Evolutionary conservation across 2,888 invertebrate species (phyloP).

Genomic region (Lymantria dispar): DNA sequence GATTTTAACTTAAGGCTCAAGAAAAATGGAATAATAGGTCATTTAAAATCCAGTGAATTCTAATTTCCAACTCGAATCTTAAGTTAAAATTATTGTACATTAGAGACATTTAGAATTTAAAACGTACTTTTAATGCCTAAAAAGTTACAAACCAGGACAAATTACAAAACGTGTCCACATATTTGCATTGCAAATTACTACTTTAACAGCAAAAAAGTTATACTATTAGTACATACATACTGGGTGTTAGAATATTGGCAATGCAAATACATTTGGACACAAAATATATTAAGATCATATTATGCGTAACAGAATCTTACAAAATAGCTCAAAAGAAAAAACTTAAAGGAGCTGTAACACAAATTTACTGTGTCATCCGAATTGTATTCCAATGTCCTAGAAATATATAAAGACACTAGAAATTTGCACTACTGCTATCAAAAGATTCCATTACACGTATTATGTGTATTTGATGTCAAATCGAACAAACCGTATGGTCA

Average conservation of each 20-base stretch:
- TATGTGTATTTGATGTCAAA: conserved; percentile 46
- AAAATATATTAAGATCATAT: conserved; percentile 12
- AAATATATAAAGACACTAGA: conserved; percentile 4
- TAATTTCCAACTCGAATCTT: conserved; percentile 21
- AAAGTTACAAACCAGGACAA: not conserved
- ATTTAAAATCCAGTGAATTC: not conserved
- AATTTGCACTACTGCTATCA: conserved; percentile 10
- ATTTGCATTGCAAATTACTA: conserved; percentile 12
- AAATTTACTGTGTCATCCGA: conserved; percentile 10
- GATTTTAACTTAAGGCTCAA: conserved; percentile 30
- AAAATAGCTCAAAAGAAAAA: not conserved
- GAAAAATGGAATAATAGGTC: conserved; percentile 6
- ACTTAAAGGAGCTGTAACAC: conserved; percentile 5
- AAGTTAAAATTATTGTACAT: conserved; percentile 16
- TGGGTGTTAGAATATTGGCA: conserved; percentile 2
- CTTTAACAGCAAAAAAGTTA: not conserved
- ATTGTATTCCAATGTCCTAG: not conserved
- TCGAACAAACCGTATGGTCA: conserved; percentile 74
- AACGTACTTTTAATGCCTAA: not conserved
- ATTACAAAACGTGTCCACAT: conserved; percentile 20
- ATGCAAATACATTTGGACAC: conserved; percentile 20
- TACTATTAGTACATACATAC: not conserved
- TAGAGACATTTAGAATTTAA: not conserved
- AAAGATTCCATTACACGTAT: conserved; percentile 37
- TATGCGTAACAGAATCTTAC: conserved; percentile 19